These are phyloP conservation scores for Ceratoteleas bidentatus DNA, from an alignment of 1,140 invertebrate genomes.

Conservation along the genomic window DNA sequence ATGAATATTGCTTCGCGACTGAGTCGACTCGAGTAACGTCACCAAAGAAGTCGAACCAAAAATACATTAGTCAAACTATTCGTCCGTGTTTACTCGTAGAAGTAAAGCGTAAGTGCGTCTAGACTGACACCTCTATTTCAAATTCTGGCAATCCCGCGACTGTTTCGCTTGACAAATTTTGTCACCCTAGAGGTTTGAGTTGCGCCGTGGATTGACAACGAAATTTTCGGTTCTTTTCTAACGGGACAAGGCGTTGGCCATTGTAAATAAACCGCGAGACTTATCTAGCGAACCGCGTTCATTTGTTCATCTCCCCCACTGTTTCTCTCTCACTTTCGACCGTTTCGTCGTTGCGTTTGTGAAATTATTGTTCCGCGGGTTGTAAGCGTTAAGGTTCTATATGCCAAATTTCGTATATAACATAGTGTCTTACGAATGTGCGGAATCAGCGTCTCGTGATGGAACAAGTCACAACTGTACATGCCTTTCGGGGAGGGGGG, in stretches of 20 bases:
- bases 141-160: constrained; percentile 25
- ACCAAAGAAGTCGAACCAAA: constrained; percentile 28
- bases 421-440: constrained; percentile 61
- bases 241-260: neutral
- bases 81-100: too few relatives aligned
- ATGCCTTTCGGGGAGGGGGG: constrained; percentile 34
- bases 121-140: too few relatives aligned
- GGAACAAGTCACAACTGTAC: constrained; percentile 22
- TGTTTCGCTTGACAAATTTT: constrained; percentile 24
- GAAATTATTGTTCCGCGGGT: constrained; percentile 27
- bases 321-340: constrained; percentile 12
- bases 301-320: constrained; percentile 4
- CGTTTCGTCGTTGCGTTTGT: constrained; percentile 44
- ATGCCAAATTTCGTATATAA: constrained; percentile 65
- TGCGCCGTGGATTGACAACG: constrained; percentile 39
- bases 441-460: too few relatives aligned
- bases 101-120: too few relatives aligned
- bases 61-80: neutral
- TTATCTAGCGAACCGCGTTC: constrained; percentile 20
- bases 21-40: neutral
- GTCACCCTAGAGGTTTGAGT: constrained; percentile 19
- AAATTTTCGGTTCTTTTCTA: constrained; percentile 12
- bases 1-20: neutral
- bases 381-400: constrained; percentile 44
- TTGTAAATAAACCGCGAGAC: constrained; percentile 27